These are phyloP conservation scores for Henricia sp. DNA, from an alignment of 53 echinoderm and acorn worm genomes.

Conservation along the genomic window DNA sequence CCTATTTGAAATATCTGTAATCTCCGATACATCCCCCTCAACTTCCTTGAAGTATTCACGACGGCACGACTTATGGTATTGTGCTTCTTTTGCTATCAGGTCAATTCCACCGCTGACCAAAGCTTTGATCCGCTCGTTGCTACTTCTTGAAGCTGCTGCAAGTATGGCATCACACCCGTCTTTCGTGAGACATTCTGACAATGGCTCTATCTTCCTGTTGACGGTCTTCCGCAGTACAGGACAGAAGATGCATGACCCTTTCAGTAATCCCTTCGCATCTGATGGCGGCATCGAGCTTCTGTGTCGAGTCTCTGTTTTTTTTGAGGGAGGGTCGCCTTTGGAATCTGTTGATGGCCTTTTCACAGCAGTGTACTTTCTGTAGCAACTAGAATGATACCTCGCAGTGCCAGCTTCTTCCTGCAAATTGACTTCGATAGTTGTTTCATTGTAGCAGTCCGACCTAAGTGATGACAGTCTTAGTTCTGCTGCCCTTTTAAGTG, in stretches of 20 bases:
- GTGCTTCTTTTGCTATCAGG: too few species aligned
- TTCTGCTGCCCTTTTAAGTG: conserved; percentile 58
- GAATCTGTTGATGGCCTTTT: conserved; percentile 62
- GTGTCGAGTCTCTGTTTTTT: conserved; percentile 39
- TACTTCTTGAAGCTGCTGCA: too few species aligned
- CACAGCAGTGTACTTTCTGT: conserved; percentile 60
- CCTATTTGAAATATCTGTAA: too few species aligned
- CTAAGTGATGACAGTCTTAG: conserved; percentile 34
- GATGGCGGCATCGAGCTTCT: conserved; percentile 60
- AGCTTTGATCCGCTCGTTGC: too few species aligned
- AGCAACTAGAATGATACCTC: conserved; percentile 69
- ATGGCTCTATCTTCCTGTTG: conserved; percentile 55
- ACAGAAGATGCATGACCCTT: conserved; percentile 69
- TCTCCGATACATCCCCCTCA: too few species aligned
- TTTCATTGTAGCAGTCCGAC: conserved; percentile 59
- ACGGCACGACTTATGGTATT: too few species aligned
- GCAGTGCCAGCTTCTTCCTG: conserved; percentile 29
- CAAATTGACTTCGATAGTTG: conserved; percentile 69
- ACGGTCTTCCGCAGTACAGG: conserved; percentile 58
- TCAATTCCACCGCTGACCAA: too few species aligned
- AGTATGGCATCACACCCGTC: too few species aligned
- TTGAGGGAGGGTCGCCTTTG: conserved; percentile 8
- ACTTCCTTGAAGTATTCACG: too few species aligned
- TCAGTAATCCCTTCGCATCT: conserved; percentile 66
- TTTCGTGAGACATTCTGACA: conserved; percentile 74